phyloP scores from a whole-genome alignment of 2,797 vertebrate genomes.

The Mormyrus hasselquistii region DNA sequence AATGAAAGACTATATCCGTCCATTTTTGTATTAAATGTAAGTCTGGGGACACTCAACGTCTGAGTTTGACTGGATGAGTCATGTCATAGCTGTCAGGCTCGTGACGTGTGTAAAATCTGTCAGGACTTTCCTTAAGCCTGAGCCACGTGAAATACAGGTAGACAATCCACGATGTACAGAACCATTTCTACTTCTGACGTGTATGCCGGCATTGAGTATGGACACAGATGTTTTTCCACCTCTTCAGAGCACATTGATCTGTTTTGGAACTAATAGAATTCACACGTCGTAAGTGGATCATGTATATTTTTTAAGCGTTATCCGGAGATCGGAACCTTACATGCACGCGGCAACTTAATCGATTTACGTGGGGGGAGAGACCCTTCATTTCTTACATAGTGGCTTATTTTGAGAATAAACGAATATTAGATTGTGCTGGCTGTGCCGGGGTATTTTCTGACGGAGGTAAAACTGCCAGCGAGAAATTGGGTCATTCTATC shows the following conservation, averaged over 20 bases:
- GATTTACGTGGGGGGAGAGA: conserved; percentile 36
- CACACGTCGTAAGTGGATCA: conserved; percentile 62
- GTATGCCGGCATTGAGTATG: conserved; percentile 50
- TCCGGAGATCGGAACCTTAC: conserved; percentile 61
- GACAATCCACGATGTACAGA: conserved; percentile 56
- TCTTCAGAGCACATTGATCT: conserved; percentile 57
- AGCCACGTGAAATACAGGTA: conserved; percentile 39
- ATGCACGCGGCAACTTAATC: conserved; percentile 62
- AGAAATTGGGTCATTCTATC: conserved; percentile 45
- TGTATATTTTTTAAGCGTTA: conserved; percentile 60
- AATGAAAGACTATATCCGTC: conserved; percentile 27
- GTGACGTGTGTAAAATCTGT: conserved; percentile 53
- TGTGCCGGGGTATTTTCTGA: conserved; percentile 44
- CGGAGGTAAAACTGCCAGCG: conserved; percentile 36
- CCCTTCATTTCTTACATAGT: conserved; percentile 30
- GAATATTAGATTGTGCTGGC: conserved; percentile 43
- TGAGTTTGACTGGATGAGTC: conserved; percentile 36
- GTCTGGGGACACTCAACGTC: conserved; percentile 36
- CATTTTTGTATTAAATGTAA: conserved; percentile 45
- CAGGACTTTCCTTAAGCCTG: conserved; percentile 38
- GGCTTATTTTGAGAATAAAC: conserved; percentile 20
- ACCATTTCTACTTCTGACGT: conserved; percentile 44
- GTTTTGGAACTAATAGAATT: conserved; percentile 63
- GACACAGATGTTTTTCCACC: conserved; percentile 64
- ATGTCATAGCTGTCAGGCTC: conserved; percentile 34